phyloP scores from a whole-genome alignment of 2,113 vertebrate species.

The Peromyscus californicus region DNA sequence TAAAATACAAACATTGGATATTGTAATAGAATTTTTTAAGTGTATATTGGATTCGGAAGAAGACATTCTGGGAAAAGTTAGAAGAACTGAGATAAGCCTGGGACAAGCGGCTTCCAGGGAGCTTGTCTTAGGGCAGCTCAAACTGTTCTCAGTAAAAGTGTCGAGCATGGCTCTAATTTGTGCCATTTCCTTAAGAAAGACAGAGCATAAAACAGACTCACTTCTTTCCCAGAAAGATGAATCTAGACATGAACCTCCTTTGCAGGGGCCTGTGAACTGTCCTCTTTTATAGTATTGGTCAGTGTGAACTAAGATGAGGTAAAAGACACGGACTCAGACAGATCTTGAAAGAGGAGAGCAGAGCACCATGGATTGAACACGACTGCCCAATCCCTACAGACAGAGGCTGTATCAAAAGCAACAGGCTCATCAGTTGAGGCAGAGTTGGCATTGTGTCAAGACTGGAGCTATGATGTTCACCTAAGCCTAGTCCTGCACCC shows the following conservation, averaged over 20 bases:
- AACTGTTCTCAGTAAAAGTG: background rate
- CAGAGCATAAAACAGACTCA: background rate
- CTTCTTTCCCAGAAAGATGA: background rate
- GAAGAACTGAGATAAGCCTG: background rate
- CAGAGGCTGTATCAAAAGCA: slow-evolving; percentile 28
- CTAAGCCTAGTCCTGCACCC: background rate
- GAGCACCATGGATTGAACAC: background rate
- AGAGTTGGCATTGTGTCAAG: slow-evolving; percentile 60
- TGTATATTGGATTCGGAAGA: background rate
- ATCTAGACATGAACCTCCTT: background rate
- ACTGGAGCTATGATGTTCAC: background rate
- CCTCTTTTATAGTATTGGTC: background rate
- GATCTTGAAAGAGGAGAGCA: background rate
- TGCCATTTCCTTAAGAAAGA: background rate
- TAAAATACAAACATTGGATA: slow-evolving; percentile 32
- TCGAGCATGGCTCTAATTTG: background rate
- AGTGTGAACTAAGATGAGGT: background rate
- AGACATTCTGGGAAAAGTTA: slow-evolving; percentile 2
- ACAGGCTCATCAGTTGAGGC: background rate
- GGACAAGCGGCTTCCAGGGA: background rate
- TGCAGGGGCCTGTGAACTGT: background rate
- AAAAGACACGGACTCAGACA: background rate
- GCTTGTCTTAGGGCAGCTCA: background rate
- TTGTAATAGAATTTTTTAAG: background rate
- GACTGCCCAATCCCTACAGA: background rate